Percentiles rank a stretch among this genome's conserved stretches.
phyloP scores from a whole-genome alignment of 2,888 invertebrate species.

The Machimus rusticus region DNA sequence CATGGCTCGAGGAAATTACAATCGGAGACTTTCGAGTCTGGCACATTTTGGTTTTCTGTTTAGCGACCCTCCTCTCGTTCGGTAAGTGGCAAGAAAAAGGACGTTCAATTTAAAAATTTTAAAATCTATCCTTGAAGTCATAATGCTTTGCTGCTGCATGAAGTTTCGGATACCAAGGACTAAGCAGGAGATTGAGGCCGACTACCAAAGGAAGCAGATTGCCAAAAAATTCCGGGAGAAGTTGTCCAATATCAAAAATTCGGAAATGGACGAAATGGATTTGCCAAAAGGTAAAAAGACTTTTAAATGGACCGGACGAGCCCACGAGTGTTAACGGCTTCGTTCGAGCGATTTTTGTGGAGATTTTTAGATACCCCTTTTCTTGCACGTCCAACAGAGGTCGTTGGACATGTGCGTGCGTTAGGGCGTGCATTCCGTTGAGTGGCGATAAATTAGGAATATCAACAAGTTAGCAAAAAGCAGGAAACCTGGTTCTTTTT shows the following conservation, averaged over 20 bases:
- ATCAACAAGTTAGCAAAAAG: background rate
- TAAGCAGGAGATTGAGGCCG: constrained; percentile 94
- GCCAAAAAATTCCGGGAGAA: constrained; percentile 83
- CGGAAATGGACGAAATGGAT: constrained; percentile 77
- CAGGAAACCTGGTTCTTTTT: background rate
- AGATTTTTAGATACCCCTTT: background rate
- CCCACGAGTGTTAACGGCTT: background rate
- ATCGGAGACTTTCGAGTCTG: constrained; percentile 78
- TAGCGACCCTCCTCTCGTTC: constrained; percentile 67
- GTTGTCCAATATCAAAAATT: constrained; percentile 81
- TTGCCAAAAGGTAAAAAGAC: constrained; percentile 59
- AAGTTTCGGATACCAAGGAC: constrained; percentile 91
- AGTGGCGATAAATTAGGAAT: background rate
- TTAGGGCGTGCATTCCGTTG: background rate
- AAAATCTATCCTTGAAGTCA: constrained; percentile 67
- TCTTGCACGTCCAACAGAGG: background rate
- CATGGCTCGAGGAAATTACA: constrained; percentile 77
- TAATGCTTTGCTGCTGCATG: constrained; percentile 88
- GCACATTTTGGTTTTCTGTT: constrained; percentile 80
- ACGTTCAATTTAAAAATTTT: background rate
- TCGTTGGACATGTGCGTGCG: background rate
- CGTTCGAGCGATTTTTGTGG: background rate
- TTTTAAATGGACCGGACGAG: background rate
- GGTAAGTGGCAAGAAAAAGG: constrained; percentile 40
- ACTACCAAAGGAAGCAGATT: constrained; percentile 84